Evolutionary conservation across 1,140 invertebrate species (phyloP), one percentile per base, ranked within the genome.

Genomic region (Nebria ingens): DNA sequence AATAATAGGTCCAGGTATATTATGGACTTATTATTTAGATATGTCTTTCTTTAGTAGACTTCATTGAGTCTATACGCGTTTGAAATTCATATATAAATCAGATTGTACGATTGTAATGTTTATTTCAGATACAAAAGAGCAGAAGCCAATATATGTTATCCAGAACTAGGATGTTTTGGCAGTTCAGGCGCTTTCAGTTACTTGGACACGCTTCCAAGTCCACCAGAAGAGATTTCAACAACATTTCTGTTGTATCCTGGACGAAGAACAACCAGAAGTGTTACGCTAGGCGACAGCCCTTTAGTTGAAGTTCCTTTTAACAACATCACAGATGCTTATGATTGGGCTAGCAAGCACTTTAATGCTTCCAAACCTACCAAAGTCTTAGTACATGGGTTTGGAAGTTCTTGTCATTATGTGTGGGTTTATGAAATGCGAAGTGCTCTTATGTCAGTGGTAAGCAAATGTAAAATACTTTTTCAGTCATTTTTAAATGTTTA

Each of bases 401-500:
- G 92, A 1, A 91, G 90, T 45, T 88, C 86, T 62, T 94, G 92
- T 64, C 82, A 85, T 17, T 84, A 89, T 59, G 82, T 91, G 9
- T 97, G 93, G 93, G 89, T 96, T 0, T 87, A 90, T 64, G 90
- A 94, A 66, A 94, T 97, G 88, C 79, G 89, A 34, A 85, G 87
- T 17, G 90, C 90, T 11, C 75, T 96, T 1, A 87, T 94, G 82
- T 83, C 86, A 17, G 86, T 91, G 66, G 86, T 89, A 70, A 79
- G 82, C 40, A 45, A 45, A 45, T 45, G 15, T 45, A 45, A 29
- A n/a, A n/a, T n/a, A n/a, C n/a, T 53, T 23, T 21, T 56, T 21
- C 29, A 38, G 2, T 50, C 15, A 50, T 55, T 58, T 23, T 21
- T 22, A 29, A 13, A 4, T 29, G 25, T n/a, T 51, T 55, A 53